Evolutionary conservation across 1,140 invertebrate species (phyloP).

Genomic region (Drosophila pseudoananassae): DNA sequence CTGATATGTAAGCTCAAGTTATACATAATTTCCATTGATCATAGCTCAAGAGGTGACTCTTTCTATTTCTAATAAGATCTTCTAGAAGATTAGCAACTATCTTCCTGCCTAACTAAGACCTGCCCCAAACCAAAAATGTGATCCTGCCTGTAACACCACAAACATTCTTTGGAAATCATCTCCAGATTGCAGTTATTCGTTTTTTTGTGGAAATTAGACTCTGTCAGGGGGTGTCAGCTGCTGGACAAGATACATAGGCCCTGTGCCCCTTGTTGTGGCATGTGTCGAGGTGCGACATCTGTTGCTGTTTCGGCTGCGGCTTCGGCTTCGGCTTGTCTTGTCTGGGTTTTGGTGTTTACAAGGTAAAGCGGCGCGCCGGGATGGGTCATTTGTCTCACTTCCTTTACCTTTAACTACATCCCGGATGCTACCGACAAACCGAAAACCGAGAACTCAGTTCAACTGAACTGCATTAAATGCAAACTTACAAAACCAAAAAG

Average conservation of each 20-base stretch:
- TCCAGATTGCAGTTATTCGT: slow-evolving; percentile 13
- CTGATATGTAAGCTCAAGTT: no score
- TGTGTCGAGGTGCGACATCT: slow-evolving; percentile 73
- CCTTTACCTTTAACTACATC: slow-evolving; percentile 79
- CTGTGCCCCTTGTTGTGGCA: slow-evolving; percentile 63
- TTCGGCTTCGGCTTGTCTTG: not conserved
- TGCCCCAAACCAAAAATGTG: no score
- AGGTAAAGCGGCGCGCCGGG: slow-evolving; percentile 20
- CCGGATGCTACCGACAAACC: slow-evolving; percentile 71
- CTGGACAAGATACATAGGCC: slow-evolving; percentile 38
- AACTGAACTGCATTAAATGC: slow-evolving; percentile 71
- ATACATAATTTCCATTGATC: no score
- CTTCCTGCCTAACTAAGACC: no score
- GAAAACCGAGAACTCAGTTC: slow-evolving; percentile 33
- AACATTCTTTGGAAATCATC: not conserved
- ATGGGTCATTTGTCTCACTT: slow-evolving; percentile 77
- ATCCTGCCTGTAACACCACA: no score
- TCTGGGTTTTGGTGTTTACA: slow-evolving; percentile 33
- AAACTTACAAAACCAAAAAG: slow-evolving; percentile 68
- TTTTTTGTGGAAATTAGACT: not conserved
- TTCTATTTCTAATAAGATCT: no score
- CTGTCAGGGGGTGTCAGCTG: slow-evolving; percentile 32
- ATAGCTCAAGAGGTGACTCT: no score
- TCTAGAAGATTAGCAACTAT: no score
- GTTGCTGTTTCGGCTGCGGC: slow-evolving; percentile 33